These are phyloP conservation scores for Pollicipes pollicipes DNA, from an alignment of 1,140 invertebrate species.

Conservation along the genomic window DNA sequence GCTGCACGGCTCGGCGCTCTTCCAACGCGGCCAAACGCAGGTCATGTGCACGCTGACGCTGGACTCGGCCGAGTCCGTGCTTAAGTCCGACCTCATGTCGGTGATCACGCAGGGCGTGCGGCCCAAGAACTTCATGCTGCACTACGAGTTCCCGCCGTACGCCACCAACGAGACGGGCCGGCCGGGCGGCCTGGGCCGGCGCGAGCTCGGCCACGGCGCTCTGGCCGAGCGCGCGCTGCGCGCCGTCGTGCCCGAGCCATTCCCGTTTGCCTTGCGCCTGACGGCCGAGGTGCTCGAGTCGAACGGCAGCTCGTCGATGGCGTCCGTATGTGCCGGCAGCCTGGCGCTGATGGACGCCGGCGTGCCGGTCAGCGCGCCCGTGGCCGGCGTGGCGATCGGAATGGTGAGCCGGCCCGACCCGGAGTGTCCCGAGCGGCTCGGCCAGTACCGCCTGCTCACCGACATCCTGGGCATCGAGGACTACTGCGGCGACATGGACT, in stretches of 20 bases:
- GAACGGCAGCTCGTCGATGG: slow-evolving; percentile 98
- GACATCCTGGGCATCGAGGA: slow-evolving; percentile 96
- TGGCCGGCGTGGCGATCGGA: slow-evolving; percentile 90
- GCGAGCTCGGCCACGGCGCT: slow-evolving; percentile 80
- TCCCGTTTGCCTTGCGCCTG: slow-evolving; percentile 76
- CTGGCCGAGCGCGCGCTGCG: slow-evolving; percentile 78
- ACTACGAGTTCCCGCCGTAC: slow-evolving; percentile 97
- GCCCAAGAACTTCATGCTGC: slow-evolving; percentile 93
- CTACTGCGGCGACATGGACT: slow-evolving; percentile 98
- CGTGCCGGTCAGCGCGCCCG: slow-evolving; percentile 55
- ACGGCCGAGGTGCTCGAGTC: slow-evolving; percentile 91
- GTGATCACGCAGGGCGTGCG: slow-evolving; percentile 66
- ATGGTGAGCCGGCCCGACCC: slow-evolving; percentile 47
- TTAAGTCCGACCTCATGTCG: slow-evolving; percentile 76
- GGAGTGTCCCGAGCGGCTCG: slow-evolving; percentile 39
- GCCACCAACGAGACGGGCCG: slow-evolving; percentile 82
- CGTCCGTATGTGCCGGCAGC: slow-evolving; percentile 85
- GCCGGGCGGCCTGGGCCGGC: slow-evolving; percentile 44
- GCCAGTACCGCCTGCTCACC: slow-evolving; percentile 68
- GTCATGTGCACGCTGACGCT: slow-evolving; percentile 89
- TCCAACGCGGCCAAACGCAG: slow-evolving; percentile 94
- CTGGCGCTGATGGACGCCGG: slow-evolving; percentile 92
- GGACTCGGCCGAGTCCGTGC: slow-evolving; percentile 77
- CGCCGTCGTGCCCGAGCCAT: slow-evolving; percentile 60
- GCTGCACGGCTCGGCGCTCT: slow-evolving; percentile 87